Evolutionary conservation across 2,888 invertebrate genomes (phyloP), one percentile per base, ranked within the genome.

Genomic region (Dasypolia templi): DNA sequence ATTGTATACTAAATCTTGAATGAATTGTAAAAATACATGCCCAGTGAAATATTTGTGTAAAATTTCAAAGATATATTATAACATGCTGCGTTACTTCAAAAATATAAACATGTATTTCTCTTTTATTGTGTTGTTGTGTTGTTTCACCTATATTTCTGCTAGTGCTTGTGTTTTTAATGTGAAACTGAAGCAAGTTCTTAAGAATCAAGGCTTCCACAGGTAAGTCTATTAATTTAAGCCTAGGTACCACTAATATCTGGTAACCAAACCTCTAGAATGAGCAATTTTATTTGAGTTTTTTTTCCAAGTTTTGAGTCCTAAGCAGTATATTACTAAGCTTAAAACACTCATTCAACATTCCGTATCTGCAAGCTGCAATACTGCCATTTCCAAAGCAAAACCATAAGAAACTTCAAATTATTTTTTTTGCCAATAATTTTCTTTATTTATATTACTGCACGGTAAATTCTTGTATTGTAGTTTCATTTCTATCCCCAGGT

Each of bases 181-280:
- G 12, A 90, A 89, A 88, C 42, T 95, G 19, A 88, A 88, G 72
- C 95, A 94, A 86, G 78, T 71, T 9, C 91, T 96, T 9, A 82
- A 77, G 5, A 92, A 92, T 82, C 91, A 93, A 83, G 96, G 96
- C 9, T 95, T 94, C 75, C 95, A 96, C 87, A 93, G 96, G 96
- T 96, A 91, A 78, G 14, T 71, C 39, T 62, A 22, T 22, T 11
- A 11, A 11, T 46, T n/a, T 26, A 22, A 35, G 35, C 35, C 35
- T 35, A 44, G 19, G 44, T 44, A 44, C 44, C 6, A 19, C 46
- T 46, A 46, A 17, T 46, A 19, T 19, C 7, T 46, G 46, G 19
- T 19, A 46, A 19, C 46, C 6, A 46, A 46, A 46, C 46, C 0
- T 19, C 42, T 1, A 12, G 12, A 46, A 46, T 46, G 22, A 19